Base-by-base conservation (phyloP, 2,113 vertebrate genomes). In the Lucifuga dentata region DNA sequence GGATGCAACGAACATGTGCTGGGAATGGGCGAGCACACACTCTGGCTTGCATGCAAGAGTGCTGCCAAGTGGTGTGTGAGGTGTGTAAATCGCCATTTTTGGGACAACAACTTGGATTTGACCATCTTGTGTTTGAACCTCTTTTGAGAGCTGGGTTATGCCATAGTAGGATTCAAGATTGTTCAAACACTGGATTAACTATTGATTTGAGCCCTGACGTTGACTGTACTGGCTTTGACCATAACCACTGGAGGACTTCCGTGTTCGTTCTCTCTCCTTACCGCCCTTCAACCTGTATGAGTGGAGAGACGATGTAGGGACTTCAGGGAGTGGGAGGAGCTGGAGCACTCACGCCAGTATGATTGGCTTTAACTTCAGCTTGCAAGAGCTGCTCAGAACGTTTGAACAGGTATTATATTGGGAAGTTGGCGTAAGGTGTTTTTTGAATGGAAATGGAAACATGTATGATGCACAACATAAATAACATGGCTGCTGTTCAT, bases 281-380 rank as follows among this genome's bases (percentile, higher is more conserved):
- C 13, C 46, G 9, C 35, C 64, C 53, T 50, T 57, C 38, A 19
- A 75, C 62, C 61, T 50, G 26, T 49, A 13, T 50, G 61, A 69
- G 4, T 48, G 16, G 26, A 11, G 35, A 61, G 45, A 80, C 21
- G 52, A 88, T 81, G 85, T 89, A 89, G 80, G 51, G 49, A 43
- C 51, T 15, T 13, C 16, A 41, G 36, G 59, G 23, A 75, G 69
- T 24, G 52, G 78, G 72, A 74, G 71, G 73, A 89, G 89, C 90
- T 89, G 23, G 17, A 43, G 26, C 35, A 43, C 26, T 61, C 23
- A 0, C 79, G 82, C 89, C 70, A 96, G 70, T 83, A 99, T 98
- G 98, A 97, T 99, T 93, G 96, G 95, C 76, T 91, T 98, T 81
- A 96, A 94, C 88, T 96, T 96, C 93, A 95, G 93, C 86, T 91